These are phyloP conservation scores for Cephalotes varians DNA, from an alignment of 2,888 invertebrate species.

Conservation along the genomic window DNA sequence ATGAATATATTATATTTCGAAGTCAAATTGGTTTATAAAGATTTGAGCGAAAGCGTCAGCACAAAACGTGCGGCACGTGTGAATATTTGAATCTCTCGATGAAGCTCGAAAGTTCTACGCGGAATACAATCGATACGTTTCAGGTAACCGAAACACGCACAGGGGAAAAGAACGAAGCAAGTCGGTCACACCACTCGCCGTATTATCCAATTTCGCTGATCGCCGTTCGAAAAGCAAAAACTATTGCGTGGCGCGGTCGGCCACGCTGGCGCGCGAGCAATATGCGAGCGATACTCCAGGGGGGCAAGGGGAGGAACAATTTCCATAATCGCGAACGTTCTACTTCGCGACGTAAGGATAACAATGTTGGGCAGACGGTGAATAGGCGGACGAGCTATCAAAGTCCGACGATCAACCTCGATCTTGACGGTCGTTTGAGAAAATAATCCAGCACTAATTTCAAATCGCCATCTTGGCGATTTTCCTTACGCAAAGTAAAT, in stretches of 20 bases:
- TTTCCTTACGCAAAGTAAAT: background rate
- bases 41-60: background rate
- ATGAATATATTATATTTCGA: background rate
- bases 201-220: constrained; percentile 70
- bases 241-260: constrained; percentile 26
- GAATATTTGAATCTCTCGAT: constrained; percentile 23
- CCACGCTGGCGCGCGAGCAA: background rate
- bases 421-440: constrained; percentile 1
- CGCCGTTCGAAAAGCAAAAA: constrained; percentile 14
- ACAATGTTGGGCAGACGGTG: background rate
- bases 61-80: background rate
- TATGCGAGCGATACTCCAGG: background rate
- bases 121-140: constrained; percentile 35
- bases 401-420: background rate
- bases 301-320: constrained; percentile 9
- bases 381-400: background rate
- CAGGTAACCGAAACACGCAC: constrained; percentile 1
- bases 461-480: background rate
- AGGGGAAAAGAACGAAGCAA: background rate
- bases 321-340: constrained; percentile 32
- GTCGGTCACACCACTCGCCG: constrained; percentile 37
- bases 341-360: background rate
- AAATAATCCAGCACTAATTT: background rate
- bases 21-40: background rate
- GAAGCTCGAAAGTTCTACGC: background rate